Conservation (phyloP, 2,888 invertebrate species). For the Unio pictorum region DNA sequence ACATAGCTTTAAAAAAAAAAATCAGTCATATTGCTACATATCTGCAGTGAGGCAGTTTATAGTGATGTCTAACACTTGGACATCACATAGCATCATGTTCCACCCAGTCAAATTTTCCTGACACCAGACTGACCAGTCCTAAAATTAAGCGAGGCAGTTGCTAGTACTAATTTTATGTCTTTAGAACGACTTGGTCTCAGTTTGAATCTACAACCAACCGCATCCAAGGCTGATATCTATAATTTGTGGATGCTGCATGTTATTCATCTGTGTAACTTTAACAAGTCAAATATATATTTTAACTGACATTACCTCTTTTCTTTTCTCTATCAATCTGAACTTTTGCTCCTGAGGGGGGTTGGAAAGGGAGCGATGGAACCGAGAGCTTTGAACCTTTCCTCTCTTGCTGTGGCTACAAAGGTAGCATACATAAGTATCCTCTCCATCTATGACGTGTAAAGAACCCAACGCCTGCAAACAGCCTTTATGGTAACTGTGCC, state of each 20-base stretch:
- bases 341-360: slow-evolving; percentile 35
- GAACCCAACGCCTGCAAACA: slow-evolving; percentile 64
- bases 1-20: too few species aligned
- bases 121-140: too few species aligned
- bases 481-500: slow-evolving; percentile 67
- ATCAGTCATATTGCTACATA: too few species aligned
- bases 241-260: neutral
- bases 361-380: slow-evolving; percentile 61
- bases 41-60: too few species aligned
- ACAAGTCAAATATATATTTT: neutral
- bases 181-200: too few species aligned
- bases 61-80: too few species aligned
- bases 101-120: too few species aligned
- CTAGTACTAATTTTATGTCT: too few species aligned
- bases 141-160: too few species aligned
- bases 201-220: too few species aligned
- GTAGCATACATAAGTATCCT: slow-evolving; percentile 65
- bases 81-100: too few species aligned
- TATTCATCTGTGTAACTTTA: neutral
- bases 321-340: slow-evolving; percentile 27
- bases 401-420: slow-evolving; percentile 62
- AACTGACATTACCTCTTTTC: slow-evolving; percentile 45
- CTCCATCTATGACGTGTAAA: slow-evolving; percentile 57
- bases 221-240: too few species aligned
- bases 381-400: slow-evolving; percentile 53